Base-by-base conservation (phyloP, 2,113 vertebrate genomes). In the Panthera uncia region DNA sequence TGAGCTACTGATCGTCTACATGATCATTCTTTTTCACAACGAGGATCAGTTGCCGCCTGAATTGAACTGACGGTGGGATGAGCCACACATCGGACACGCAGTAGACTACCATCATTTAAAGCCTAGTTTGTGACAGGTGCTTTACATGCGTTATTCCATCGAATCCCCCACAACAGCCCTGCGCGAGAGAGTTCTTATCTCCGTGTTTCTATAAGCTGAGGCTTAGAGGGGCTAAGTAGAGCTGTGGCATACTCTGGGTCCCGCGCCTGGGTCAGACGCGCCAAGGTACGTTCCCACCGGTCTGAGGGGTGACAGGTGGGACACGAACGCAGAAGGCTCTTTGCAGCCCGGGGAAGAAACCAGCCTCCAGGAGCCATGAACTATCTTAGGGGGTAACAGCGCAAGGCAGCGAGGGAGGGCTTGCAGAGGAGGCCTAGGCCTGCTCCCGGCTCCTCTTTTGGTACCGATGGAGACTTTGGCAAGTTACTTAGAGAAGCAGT, bases 221-320 rank as follows among this genome's bases (percentile, higher is more conserved):
- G 74, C 45, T 74, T 21, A 23, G 45, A 52, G 48, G 76, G 33
- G 61, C 11, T 27, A 3, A 3, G 31, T 4, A 31, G 81, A 66
- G 66, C 29, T 48, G 25, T 4, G n/a, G 25, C 79, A 52, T 21
- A 9, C 45, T 21, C 50, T 1, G 66, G 16, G n/a, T 21, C 52
- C 68, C 14, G 23, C 13, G 3, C 18, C 45, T 15, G 15, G 13
- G 18, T 38, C 2, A 82, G 23, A 45, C 0, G 0, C 7, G 2
- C n/a, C 25, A 9, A 66, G 15, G 50, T 19, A n/a, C 13, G 4
- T 15, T 89, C 33, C 36, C 48, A n/a, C n/a, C 15, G 7, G 61
- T 11, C 36, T 11, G 16, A 12, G 31, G 79, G 4, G 61, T 45
- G 31, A 55, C 33, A 25, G 86, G 69, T 5, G 13, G 41, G 27